Percentiles rank a stretch among this genome's conserved stretches.
phyloP scores from a whole-genome alignment of 2,113 vertebrate genomes.

The Astur gentilis region DNA sequence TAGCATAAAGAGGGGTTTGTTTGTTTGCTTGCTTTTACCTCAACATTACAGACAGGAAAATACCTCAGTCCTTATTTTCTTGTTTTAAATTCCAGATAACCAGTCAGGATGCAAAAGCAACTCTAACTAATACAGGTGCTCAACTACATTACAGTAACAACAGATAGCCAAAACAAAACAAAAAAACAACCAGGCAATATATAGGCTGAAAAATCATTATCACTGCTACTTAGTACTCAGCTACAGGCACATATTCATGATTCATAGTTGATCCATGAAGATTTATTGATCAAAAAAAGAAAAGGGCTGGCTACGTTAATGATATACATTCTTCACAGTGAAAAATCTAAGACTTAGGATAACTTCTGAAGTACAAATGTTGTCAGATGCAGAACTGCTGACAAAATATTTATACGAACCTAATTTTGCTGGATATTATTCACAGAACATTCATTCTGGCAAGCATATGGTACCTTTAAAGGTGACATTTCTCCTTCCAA shows the following conservation, averaged over 20 bases:
- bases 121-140: not conserved
- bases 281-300: not conserved
- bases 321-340: not conserved
- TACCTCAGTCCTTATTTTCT: not conserved
- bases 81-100: not conserved
- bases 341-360: not conserved
- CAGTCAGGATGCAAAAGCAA: not conserved
- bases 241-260: not conserved
- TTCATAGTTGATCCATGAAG: not conserved
- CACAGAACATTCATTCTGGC: not conserved
- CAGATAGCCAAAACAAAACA: not conserved
- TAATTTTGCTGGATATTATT: not conserved
- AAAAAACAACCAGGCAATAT: rapidly evolving
- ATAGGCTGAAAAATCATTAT: not conserved
- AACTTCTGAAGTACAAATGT: not conserved
- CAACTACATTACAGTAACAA: not conserved
- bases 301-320: not conserved
- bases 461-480: constrained; percentile 1
- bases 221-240: not conserved
- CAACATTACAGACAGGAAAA: not conserved
- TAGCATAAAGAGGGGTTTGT: not conserved
- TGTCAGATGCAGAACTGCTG: not conserved
- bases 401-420: not conserved
- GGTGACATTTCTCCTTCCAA: not conserved
- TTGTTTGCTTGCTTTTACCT: not conserved